These are phyloP conservation scores for Mobula birostris DNA, from an alignment of 2,113 vertebrate genomes.

Conservation along the genomic window DNA sequence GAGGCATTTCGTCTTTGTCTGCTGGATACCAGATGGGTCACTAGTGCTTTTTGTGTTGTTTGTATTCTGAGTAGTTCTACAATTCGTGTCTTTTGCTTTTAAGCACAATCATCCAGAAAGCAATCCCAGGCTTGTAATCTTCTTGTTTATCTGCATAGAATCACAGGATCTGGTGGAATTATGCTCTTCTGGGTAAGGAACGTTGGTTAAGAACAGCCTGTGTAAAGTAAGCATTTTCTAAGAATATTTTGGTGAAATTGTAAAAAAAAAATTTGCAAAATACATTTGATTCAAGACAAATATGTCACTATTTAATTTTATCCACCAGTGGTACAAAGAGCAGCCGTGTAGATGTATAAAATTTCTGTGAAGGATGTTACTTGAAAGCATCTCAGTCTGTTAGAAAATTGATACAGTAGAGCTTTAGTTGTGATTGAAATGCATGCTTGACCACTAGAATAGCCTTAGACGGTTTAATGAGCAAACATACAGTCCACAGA, in stretches of 20 bases:
- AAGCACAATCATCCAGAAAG: conserved; percentile 47
- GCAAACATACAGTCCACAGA: neutral
- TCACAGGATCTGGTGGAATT: conserved; percentile 49
- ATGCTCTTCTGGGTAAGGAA: conserved; percentile 48
- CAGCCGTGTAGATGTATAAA: neutral
- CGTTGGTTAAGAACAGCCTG: conserved; percentile 44
- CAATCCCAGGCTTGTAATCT: conserved; percentile 52
- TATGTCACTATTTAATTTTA: conserved; percentile 22
- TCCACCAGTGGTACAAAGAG: neutral
- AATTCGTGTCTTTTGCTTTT: conserved; percentile 39
- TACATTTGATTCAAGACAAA: conserved; percentile 10
- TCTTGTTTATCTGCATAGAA: conserved; percentile 62
- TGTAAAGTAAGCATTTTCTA: conserved; percentile 30
- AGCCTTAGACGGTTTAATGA: conserved; percentile 24
- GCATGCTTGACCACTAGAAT: neutral
- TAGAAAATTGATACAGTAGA: conserved; percentile 3
- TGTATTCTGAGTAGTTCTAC: conserved; percentile 52
- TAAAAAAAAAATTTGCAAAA: neutral
- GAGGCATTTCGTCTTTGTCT: conserved; percentile 76
- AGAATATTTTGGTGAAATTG: neutral
- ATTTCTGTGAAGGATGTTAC: conserved; percentile 26
- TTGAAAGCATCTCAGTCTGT: conserved; percentile 13
- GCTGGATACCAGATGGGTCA: conserved; percentile 67
- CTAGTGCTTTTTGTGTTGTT: conserved; percentile 64
- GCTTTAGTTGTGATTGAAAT: conserved; percentile 23